Base-by-base conservation (phyloP, 2,888 invertebrate genomes). In the Rhagonycha lutea region DNA sequence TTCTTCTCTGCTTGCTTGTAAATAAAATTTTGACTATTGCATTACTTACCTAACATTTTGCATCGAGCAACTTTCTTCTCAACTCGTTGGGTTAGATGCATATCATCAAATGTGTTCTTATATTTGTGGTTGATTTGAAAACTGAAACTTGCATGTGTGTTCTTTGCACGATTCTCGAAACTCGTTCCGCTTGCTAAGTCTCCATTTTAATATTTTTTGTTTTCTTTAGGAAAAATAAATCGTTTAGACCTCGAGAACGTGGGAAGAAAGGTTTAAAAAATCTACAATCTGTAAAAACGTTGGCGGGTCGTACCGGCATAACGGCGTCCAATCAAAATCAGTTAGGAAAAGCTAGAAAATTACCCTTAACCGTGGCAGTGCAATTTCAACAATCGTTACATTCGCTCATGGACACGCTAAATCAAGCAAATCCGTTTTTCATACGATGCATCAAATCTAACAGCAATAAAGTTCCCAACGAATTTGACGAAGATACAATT, bases 361-460 rank as follows among this genome's bases (percentile, higher is more conserved):
- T 96, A 84, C 96, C 96, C 11, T 92, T 96, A 85, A 98, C 98
- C 0, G 98, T 98, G 1, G 95, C 97, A 2, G 96, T 96, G 12
- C 98, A 98, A 89, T 98, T 98, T 88, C 95, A 97, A 88, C 95
- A 95, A 88, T 97, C 97, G 68, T 89, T 98, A 72, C 95, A 95
- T 79, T 94, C 95, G 32, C 90, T 98, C 63, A 98, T 98, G 97
- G 96, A 96, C 83, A 97, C 98, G 0, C 89, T 98, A 69, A 96
- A 96, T 87, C 95, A 97, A 85, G 94, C 95, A 2, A 94, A 95
- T 87, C 95, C 95, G 9, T 95, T 94, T 88, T 95, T 95, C 86
- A 93, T 95, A 77, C 89, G 98, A 78, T 98, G 98, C 87, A 98
- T 98, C 86, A 98, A 98, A 89, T 97, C 97, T 72, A 98, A 98